phyloP scores from a whole-genome alignment of 2,113 vertebrate species.

The Fregata magnificens region DNA sequence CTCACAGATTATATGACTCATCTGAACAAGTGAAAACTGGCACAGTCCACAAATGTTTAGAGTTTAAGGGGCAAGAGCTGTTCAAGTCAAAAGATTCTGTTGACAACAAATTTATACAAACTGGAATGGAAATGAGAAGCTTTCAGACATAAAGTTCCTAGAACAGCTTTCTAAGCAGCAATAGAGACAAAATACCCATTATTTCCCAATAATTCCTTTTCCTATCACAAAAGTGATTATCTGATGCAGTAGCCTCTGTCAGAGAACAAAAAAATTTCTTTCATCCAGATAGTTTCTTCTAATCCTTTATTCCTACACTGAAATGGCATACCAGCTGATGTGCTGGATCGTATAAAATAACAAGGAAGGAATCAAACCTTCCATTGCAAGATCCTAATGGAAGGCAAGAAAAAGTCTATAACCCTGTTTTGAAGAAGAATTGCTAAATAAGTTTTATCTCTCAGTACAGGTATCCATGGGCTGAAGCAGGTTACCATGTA shows the following conservation, averaged over 20 bases:
- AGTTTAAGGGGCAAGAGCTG: not conserved
- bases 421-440: not conserved
- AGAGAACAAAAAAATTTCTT: not conserved
- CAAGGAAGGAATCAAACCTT: not conserved
- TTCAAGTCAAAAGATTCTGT: not conserved
- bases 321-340: not conserved
- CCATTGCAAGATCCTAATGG: not conserved
- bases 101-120: not conserved
- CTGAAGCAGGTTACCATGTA: not conserved
- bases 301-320: not conserved
- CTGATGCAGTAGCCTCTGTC: not conserved
- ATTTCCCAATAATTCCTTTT: not conserved
- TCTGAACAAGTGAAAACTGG: not conserved
- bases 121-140: not conserved
- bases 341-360: not conserved
- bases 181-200: not conserved
- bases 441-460: not conserved
- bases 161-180: not conserved
- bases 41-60: not conserved
- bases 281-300: not conserved
- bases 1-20: too few relatives aligned
- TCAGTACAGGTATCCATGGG: not conserved
- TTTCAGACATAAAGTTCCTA: not conserved
- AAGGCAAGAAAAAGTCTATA: not conserved
- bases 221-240: not conserved